These are phyloP conservation scores for Lasioglossum malachurum DNA, from an alignment of 2,888 invertebrate species.

Conservation along the genomic window DNA sequence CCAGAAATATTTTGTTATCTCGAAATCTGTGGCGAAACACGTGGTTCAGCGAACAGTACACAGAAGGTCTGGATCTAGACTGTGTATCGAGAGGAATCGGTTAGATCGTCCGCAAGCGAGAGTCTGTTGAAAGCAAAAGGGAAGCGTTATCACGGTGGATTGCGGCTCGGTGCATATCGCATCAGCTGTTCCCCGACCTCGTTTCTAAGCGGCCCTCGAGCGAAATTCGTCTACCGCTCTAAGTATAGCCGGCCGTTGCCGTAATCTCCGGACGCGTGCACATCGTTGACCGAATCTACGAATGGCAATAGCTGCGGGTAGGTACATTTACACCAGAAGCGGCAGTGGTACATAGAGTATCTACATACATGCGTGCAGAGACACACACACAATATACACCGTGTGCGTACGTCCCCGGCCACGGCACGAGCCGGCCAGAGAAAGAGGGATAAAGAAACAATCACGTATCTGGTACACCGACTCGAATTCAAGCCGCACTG, in stretches of 20 bases:
- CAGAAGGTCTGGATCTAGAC: too few relatives aligned
- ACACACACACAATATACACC: background rate
- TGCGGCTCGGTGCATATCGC: slow-evolving; percentile 49
- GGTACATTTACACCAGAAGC: background rate
- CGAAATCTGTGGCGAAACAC: too few relatives aligned
- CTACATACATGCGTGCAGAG: background rate
- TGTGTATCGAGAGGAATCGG: too few relatives aligned
- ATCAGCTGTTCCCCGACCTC: slow-evolving; percentile 77
- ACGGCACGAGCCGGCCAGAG: slow-evolving; percentile 6
- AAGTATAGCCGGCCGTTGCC: slow-evolving; percentile 74
- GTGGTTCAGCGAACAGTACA: too few relatives aligned
- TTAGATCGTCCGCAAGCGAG: too few relatives aligned
- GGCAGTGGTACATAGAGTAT: background rate
- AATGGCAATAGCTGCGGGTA: slow-evolving; percentile 52
- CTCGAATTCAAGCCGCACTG: slow-evolving; percentile 51
- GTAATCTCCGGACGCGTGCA: slow-evolving; percentile 68
- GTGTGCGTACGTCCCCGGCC: background rate
- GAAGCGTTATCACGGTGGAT: slow-evolving; percentile 35
- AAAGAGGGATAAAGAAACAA: slow-evolving; percentile 43
- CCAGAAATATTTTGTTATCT: too few relatives aligned
- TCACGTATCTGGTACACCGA: slow-evolving; percentile 48
- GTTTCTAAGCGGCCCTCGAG: slow-evolving; percentile 74
- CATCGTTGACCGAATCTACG: slow-evolving; percentile 59
- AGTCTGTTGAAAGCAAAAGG: background rate
- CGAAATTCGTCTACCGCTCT: slow-evolving; percentile 76